Conservation (phyloP, 2,113 vertebrate species). For the Esox niger region DNA sequence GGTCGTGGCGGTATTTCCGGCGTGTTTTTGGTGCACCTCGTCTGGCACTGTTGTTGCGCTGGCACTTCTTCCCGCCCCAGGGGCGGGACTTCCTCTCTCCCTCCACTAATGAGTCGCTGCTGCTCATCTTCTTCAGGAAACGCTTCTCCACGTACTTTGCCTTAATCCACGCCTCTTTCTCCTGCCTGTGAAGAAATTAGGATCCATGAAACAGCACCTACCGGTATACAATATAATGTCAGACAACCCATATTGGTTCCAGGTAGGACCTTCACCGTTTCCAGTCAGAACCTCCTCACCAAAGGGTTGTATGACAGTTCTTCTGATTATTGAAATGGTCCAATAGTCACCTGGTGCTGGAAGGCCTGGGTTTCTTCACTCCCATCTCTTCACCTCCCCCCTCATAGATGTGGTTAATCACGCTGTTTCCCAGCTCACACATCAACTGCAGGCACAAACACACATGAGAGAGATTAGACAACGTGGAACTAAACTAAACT, state of each 20-base stretch:
- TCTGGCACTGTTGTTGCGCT: slow-evolving; percentile 77
- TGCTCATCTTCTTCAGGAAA: slow-evolving; percentile 78
- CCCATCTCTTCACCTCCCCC: slow-evolving; percentile 81
- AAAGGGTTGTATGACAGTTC: no score
- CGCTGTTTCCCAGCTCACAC: slow-evolving; percentile 95
- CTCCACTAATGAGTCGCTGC: slow-evolving; percentile 69
- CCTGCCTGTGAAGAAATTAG: slow-evolving; percentile 85
- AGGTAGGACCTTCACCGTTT: no score
- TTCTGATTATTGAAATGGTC: no score
- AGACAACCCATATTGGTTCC: no score
- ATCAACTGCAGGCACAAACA: slow-evolving; percentile 81
- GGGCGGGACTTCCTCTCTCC: slow-evolving; percentile 74
- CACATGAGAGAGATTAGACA: not conserved
- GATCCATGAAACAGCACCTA: no score
- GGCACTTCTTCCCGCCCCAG: slow-evolving; percentile 84
- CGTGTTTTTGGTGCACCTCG: slow-evolving; percentile 68
- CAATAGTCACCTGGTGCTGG: slow-evolving; percentile 63
- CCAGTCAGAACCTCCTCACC: no score
- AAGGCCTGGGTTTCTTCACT: slow-evolving; percentile 80
- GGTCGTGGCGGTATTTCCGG: slow-evolving; percentile 81
- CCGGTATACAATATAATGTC: no score
- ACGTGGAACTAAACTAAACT: no score
- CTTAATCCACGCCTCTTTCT: slow-evolving; percentile 94
- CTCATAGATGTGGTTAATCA: slow-evolving; percentile 96
- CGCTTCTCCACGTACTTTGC: slow-evolving; percentile 94